phyloP scores from a whole-genome alignment of 2,113 vertebrate genomes.

The Proterorhinus semilunaris region DNA sequence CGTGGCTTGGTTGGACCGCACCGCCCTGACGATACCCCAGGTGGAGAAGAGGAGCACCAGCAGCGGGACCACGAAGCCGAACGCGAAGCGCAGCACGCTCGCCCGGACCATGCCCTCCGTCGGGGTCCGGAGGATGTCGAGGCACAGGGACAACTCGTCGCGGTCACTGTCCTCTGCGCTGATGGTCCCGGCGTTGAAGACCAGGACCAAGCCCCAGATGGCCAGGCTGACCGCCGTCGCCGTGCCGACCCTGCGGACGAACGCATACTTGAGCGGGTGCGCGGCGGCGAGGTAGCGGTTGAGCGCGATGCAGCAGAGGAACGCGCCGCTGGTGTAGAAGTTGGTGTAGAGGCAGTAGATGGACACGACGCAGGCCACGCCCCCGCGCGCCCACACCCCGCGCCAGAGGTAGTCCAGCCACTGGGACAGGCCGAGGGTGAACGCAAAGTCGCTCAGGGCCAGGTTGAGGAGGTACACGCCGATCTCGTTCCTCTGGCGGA shows the following conservation, averaged over 20 bases:
- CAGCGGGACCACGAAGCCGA: slow-evolving; percentile 79
- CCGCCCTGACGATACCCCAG: slow-evolving; percentile 75
- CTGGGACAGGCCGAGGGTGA: slow-evolving; percentile 75
- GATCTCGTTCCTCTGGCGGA: slow-evolving; percentile 82
- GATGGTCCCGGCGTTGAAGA: slow-evolving; percentile 76
- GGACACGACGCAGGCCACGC: slow-evolving; percentile 58
- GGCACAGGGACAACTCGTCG: slow-evolving; percentile 66
- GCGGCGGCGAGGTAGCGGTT: slow-evolving; percentile 86
- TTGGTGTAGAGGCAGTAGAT: slow-evolving; percentile 80
- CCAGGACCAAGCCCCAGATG: slow-evolving; percentile 79
- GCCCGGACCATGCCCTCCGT: slow-evolving; percentile 56
- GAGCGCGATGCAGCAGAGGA: slow-evolving; percentile 87
- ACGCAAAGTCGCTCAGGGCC: slow-evolving; percentile 84
- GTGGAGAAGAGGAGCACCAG: slow-evolving; percentile 79
- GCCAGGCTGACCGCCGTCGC: slow-evolving; percentile 65
- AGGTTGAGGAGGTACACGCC: slow-evolving; percentile 87
- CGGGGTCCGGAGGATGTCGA: slow-evolving; percentile 80
- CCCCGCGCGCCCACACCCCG: slow-evolving; percentile 76
- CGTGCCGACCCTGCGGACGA: slow-evolving; percentile 75
- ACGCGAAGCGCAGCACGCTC: slow-evolving; percentile 72
- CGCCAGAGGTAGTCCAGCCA: slow-evolving; percentile 82
- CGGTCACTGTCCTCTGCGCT: slow-evolving; percentile 51
- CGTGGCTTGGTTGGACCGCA: slow-evolving; percentile 82
- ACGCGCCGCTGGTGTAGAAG: slow-evolving; percentile 82
- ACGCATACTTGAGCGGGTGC: slow-evolving; percentile 78